These are phyloP conservation scores for Salvator merianae DNA, from an alignment of 2,113 vertebrate genomes.

Conservation along the genomic window DNA sequence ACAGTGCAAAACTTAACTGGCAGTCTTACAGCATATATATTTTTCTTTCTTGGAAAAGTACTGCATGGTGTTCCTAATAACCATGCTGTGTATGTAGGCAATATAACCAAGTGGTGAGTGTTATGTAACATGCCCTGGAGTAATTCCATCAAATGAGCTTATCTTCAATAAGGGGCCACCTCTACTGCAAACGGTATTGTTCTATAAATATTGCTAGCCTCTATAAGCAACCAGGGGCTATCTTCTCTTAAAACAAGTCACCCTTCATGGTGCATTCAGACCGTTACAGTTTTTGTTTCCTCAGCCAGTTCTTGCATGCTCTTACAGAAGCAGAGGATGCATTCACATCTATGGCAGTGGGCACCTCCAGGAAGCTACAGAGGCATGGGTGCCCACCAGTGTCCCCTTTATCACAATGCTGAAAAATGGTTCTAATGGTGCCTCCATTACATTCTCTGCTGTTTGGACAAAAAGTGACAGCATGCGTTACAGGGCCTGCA, in stretches of 20 bases:
- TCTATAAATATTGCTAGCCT: background rate
- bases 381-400: no score
- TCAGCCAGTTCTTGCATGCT: background rate
- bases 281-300: background rate
- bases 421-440: no score
- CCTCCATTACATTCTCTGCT: no score
- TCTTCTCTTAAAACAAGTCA: background rate
- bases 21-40: background rate
- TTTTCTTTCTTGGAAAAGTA: background rate
- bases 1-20: background rate
- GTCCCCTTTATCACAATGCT: no score
- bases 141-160: background rate
- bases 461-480: no score
- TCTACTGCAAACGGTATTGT: background rate
- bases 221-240: background rate
- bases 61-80: background rate
- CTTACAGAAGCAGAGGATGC: background rate
- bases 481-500: no score
- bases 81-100: background rate
- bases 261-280: background rate
- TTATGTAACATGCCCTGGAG: background rate
- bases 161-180: background rate
- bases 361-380: no score
- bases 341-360: no score
- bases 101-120: background rate